A percentile compares a stretch with the other conserved stretches of the same genome.
These are phyloP conservation scores for Vespertilio murinus DNA, from an alignment of 2,797 vertebrate genomes.

Conservation along the genomic window DNA sequence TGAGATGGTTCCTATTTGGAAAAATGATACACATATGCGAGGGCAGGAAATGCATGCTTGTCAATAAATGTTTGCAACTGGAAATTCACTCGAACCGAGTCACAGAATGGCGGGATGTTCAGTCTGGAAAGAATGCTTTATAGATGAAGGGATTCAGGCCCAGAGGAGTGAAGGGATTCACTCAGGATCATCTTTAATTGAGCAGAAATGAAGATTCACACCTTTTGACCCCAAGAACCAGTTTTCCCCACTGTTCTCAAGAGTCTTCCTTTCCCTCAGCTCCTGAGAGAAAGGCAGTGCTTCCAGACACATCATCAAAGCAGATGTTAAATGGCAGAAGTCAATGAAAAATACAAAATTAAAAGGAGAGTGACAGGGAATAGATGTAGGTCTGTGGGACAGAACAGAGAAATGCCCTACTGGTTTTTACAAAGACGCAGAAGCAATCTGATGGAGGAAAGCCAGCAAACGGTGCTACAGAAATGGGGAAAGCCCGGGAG, in stretches of 20 bases:
- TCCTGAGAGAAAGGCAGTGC: not conserved
- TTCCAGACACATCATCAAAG: constrained; percentile 26
- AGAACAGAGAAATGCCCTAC: not conserved
- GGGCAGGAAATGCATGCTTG: not conserved
- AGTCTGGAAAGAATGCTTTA: not conserved
- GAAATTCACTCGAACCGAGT: not conserved
- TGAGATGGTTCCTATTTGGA: not conserved
- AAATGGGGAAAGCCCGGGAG: not conserved
- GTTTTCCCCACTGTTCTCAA: not conserved
- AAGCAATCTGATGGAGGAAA: not conserved
- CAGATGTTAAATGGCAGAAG: constrained; percentile 10
- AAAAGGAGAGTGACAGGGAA: not conserved
- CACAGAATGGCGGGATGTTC: not conserved
- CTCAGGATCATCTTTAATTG: not conserved
- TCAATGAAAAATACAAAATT: constrained; percentile 38
- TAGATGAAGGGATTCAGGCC: not conserved
- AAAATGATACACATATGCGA: not conserved
- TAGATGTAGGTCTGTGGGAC: not conserved
- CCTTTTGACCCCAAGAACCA: not conserved
- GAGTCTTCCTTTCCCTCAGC: not conserved
- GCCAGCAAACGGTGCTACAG: not conserved
- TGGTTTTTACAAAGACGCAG: not conserved
- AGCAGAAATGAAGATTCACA: not conserved
- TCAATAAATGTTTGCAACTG: not conserved
- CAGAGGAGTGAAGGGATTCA: not conserved